Evolutionary conservation across 2,888 invertebrate species (phyloP), one percentile per base, ranked within the genome.

Genomic region (Micoletzkya japonica): DNA sequence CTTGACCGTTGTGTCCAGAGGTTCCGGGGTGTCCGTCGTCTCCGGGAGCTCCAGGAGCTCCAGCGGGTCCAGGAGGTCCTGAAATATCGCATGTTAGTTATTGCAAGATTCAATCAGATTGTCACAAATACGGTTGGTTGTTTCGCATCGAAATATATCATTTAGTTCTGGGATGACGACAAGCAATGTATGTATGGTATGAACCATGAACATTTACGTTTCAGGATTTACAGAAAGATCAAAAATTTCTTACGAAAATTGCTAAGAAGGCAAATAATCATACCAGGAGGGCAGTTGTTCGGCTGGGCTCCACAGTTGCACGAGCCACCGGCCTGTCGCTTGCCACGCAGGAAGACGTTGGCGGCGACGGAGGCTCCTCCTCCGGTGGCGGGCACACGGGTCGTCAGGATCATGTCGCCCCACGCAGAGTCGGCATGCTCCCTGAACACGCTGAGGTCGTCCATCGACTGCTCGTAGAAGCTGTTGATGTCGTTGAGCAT

Each of bases 271-370:
- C 10, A 14, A 10, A 44, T 10, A 44, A 14, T 10, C 44, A 14
- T 44, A 44, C 44, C 64, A 6, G 64, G 36, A 28, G 69, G 69
- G 49, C 69, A 59, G 52, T 69, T 69, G 69, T 58, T 69, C 32
- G 68, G 68, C 58, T 68, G 68, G 24, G 68, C 68, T 20, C 68
- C 68, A 58, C 68, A 68, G 28, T 57, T 57, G 68, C 68, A 68
- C 30, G 20, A 28, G 20, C 52, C 69, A 28, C 63, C 63, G 26
- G 58, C 36, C 28, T 44, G 50, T 7, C 58, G 6, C 69, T 59
- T 69, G 26, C 59, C 52, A n/a, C 69, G 50, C 7, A 20, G 37
- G 69, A 69, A 59, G 49, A 59, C 17, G 44, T 24, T 26, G 17
- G 57, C 56, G 4, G 49, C 57, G 39, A 34, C 44, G 32, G 58